Percentiles rank a stretch among this genome's conserved stretches.
These are phyloP conservation scores for Leucophora obtusa DNA, from an alignment of 2,888 invertebrate genomes.

Conservation along the genomic window DNA sequence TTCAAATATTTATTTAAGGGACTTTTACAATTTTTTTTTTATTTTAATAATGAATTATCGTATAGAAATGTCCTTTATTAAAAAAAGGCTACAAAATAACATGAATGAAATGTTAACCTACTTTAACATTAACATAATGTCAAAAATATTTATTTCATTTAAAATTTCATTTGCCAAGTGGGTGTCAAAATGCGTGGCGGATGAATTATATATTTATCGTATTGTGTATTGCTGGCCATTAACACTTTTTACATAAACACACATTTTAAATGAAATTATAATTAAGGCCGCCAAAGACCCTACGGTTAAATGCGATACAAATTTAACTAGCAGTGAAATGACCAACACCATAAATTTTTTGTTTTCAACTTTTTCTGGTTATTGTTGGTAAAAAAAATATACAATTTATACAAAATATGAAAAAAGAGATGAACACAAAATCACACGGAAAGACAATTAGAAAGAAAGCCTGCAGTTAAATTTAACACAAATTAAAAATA, in stretches of 20 bases:
- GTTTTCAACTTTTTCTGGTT: background rate
- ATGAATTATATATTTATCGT: background rate
- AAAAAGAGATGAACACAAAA: constrained; percentile 31
- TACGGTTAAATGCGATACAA: constrained; percentile 33
- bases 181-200: no score
- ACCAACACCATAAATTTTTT: constrained; percentile 22
- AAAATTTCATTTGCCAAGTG: no score
- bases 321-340: constrained; percentile 36
- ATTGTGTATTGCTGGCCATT: background rate
- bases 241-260: background rate
- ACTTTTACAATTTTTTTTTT: no score
- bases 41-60: no score
- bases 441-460: constrained; percentile 58
- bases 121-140: no score
- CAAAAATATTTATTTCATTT: no score
- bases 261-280: constrained; percentile 42
- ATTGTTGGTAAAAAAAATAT: no score
- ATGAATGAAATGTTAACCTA: no score
- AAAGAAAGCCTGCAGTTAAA: constrained; percentile 58
- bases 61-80: no score
- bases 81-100: no score
- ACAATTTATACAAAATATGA: constrained; percentile 10
- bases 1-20: no score
- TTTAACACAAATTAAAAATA: constrained; percentile 52
- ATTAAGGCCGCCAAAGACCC: constrained; percentile 45